phyloP scores from a whole-genome alignment of 2,113 vertebrate species.

The Gambusia affinis region DNA sequence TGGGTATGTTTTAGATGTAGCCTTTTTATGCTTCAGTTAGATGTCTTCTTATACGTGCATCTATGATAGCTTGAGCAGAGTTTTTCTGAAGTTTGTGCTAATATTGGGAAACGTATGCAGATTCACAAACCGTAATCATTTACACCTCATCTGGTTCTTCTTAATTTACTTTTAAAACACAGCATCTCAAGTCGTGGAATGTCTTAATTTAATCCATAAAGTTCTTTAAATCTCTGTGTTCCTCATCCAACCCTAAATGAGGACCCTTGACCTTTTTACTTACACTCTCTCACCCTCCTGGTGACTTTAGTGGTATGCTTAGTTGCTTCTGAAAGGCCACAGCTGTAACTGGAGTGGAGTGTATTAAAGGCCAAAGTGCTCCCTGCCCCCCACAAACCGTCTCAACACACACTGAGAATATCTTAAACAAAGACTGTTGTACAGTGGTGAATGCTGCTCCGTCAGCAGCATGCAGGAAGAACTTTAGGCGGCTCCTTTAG shows the following conservation, averaged over 20 bases:
- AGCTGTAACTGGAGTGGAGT: slow-evolving; percentile 82
- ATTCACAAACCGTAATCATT: neutral
- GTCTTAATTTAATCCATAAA: neutral
- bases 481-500: slow-evolving; percentile 65
- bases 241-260: slow-evolving; percentile 33
- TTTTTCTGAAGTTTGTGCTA: neutral
- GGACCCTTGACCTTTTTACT: slow-evolving; percentile 70
- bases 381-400: slow-evolving; percentile 1
- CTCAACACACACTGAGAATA: slow-evolving; percentile 30
- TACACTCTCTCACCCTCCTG: slow-evolving; percentile 30
- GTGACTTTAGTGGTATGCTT: slow-evolving; percentile 55
- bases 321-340: slow-evolving; percentile 75
- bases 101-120: neutral
- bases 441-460: slow-evolving; percentile 14
- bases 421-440: slow-evolving; percentile 48
- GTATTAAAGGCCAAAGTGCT: slow-evolving; percentile 83
- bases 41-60: fast-evolving
- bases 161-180: neutral
- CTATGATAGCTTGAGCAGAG: neutral
- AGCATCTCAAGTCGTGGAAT: neutral
- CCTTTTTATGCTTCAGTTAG: slow-evolving; percentile 1
- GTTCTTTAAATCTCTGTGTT: neutral
- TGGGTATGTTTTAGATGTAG: slow-evolving; percentile 84
- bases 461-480: neutral
- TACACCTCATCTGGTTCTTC: neutral